Evolutionary conservation across 2,888 invertebrate genomes (phyloP), one percentile per base, ranked within the genome.

Genomic region (Macrosoma leucophasiata): DNA sequence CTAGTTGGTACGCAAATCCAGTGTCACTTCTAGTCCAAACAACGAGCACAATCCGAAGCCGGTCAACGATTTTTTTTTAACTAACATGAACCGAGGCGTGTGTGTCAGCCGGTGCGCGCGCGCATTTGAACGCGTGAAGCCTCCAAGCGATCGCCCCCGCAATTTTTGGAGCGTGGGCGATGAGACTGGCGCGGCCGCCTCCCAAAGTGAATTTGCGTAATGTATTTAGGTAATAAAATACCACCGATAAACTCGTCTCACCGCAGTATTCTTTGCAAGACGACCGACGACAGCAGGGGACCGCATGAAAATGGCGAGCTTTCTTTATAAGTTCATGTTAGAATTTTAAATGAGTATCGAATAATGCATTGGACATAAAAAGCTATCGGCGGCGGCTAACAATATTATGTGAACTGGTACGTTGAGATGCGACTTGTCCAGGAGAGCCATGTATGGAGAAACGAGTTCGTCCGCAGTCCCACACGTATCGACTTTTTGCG

Each of bases 261-360:
- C 30, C 39, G 36, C 26, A 29, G 19, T 29, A 30, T 23, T 9
- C 22, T 27, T 36, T 23, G 35, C 39, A 34, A 64, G 53, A 65
- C 81, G 69, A 74, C 79, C 72, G 65, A 32, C 71, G 61, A 62
- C 78, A 70, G 74, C 78, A 66, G 76, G 75, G 71, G 66, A 68
- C 62, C 70, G 66, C 53, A 65, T 70, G 62, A 76, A 79, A 82
- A 81, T 82, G 81, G 81, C 79, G 49, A 71, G 61, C 72, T 78
- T 74, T 76, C 78, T 78, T 77, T 78, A 78, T 76, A 78, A 69
- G 81, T 58, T 68, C 73, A 79, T 74, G 79, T 82, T 84, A 84
- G 82, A 82, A 82, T 84, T 84, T 84, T 78, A 84, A 84, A 84
- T 82, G 81, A 81, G 81, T 72, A 78, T 82, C 82, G 81, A 84